Evolutionary conservation across 2,113 vertebrate species (phyloP).

Genomic region (Apodemus sylvaticus): DNA sequence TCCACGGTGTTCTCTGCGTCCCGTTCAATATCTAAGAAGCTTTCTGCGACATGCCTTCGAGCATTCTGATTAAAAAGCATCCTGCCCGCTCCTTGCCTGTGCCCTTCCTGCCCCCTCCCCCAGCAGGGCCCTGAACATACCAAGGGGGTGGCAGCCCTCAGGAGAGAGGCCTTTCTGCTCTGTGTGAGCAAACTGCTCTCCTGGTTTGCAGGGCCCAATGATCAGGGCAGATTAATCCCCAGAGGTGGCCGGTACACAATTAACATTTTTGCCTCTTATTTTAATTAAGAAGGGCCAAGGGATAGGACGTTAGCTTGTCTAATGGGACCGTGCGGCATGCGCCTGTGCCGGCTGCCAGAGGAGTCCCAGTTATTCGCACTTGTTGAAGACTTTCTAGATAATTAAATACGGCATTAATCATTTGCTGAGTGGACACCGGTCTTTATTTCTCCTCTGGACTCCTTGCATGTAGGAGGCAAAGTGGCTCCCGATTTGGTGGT

Average conservation of each 20-base stretch:
- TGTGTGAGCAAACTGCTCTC: constrained; percentile 46
- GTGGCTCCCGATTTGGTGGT: background rate
- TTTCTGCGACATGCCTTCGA: constrained; percentile 54
- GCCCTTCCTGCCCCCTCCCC: background rate
- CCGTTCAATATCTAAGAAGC: constrained; percentile 66
- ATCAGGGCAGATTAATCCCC: constrained; percentile 76
- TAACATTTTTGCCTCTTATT: constrained; percentile 81
- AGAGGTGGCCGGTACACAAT: constrained; percentile 66
- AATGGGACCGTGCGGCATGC: constrained; percentile 67
- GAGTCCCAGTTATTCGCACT: constrained; percentile 76
- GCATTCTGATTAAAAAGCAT: constrained; percentile 71
- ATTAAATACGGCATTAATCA: constrained; percentile 80
- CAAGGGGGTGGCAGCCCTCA: background rate
- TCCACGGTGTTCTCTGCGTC: constrained; percentile 46
- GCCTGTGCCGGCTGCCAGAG: constrained; percentile 67
- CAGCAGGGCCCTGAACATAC: background rate
- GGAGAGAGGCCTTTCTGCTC: constrained; percentile 14
- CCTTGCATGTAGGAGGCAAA: constrained; percentile 42
- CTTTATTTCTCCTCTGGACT: constrained; percentile 63
- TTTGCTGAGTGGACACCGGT: constrained; percentile 61
- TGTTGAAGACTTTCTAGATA: constrained; percentile 84
- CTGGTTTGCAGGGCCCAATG: constrained; percentile 8
- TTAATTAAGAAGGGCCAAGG: constrained; percentile 78
- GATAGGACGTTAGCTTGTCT: constrained; percentile 72
- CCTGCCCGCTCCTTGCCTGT: background rate